Conservation (phyloP, 2,888 invertebrate species). For the Dicroscelio sp. region DNA sequence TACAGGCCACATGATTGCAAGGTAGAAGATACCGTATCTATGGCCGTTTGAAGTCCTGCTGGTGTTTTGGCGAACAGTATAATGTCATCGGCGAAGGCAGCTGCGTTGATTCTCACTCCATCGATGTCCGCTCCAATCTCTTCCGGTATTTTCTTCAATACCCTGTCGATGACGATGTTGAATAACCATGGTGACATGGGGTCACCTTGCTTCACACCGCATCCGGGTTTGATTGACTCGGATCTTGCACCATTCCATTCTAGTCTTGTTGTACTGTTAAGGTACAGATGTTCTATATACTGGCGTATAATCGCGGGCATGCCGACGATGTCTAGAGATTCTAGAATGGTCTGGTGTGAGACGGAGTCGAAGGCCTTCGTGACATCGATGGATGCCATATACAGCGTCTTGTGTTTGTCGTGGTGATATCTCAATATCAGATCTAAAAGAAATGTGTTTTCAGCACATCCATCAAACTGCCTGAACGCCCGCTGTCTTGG, state of each 20-base stretch:
- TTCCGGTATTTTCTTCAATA: background rate
- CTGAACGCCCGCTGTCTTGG: constrained; percentile 78
- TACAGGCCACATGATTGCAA: constrained; percentile 81
- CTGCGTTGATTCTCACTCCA: background rate
- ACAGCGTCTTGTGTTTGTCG: background rate
- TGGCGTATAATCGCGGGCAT: background rate
- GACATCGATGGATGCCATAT: constrained; percentile 79
- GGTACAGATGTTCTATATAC: background rate
- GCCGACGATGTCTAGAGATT: background rate
- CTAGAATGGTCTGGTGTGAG: constrained; percentile 39
- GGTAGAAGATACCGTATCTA: background rate
- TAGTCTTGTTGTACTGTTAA: background rate
- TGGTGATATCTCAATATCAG: background rate
- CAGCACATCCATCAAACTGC: constrained; percentile 78
- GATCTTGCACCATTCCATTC: background rate
- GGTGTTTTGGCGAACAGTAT: background rate
- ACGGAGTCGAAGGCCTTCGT: constrained; percentile 84
- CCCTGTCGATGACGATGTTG: constrained; percentile 28
- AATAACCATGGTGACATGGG: constrained; percentile 21
- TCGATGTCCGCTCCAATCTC: constrained; percentile 54
- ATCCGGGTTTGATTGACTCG: background rate
- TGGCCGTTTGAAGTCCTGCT: background rate
- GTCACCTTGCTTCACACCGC: constrained; percentile 39
- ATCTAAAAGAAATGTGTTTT: constrained; percentile 74
- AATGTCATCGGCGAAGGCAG: constrained; percentile 22